Evolutionary conservation across 2,888 invertebrate genomes (phyloP), one percentile per base, ranked within the genome.

Genomic region (Monochamus alternatus): DNA sequence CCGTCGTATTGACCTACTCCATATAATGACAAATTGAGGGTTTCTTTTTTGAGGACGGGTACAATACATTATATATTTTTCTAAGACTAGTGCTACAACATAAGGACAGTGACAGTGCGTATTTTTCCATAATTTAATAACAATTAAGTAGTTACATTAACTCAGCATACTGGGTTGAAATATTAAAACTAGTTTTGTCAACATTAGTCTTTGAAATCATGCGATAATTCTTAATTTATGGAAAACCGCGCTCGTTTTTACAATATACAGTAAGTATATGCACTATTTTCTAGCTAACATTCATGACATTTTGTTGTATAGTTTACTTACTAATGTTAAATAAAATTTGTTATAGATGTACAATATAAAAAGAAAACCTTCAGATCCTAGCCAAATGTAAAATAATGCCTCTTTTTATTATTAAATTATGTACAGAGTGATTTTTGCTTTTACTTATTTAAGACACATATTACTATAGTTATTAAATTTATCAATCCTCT

Each of bases 1-100:
- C 70, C 22, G 12, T 59, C 62, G 52, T 66, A 69, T 73, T 71
- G 58, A 66, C 69, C 44, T 47, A 43, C 52, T 32, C 8, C 32
- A 58, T 58, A 52, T 74, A 68, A 51, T 69, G 75, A 73, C 78
- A 79, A 77, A 79, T 77, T 77, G 74, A 73, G 75, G 75, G 62
- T 7, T 10, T 44, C 60, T 31, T 69, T 59, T 12, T n/a, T 9
- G 31, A 68, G 70, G 71, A 76, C 67, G 74, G 64, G 62, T 64
- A 63, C 43, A 64, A 38, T 14, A 59, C 14, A 58, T 44, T 68
- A 65, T 47, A 22, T 12, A 12, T 47, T 10, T 44, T 9, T 44
- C 14, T 44, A 43, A 43, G 22, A 38, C n/a, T 63, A 47, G 3
- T 47, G 0, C 47, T 47, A 47, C 44, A 44, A 44, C 44, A 55